Percentiles rank a stretch among this genome's conserved stretches.
Evolutionary conservation across 2,113 vertebrate genomes (phyloP).

Genomic region (Semicossyphus pulcher): DNA sequence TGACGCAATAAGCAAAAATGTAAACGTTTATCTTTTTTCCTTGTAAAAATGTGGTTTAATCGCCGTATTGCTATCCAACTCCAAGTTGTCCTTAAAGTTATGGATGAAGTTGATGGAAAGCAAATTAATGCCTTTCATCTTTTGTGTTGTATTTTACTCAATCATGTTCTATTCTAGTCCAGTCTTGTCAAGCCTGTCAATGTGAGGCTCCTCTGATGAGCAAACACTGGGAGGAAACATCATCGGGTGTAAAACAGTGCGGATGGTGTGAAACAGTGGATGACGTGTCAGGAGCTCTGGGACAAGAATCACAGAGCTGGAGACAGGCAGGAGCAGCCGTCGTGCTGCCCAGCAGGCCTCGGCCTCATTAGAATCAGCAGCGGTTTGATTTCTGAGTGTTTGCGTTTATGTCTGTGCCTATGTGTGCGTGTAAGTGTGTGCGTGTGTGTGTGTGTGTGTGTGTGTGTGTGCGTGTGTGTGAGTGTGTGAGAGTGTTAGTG

Average conservation of each 20-base stretch:
- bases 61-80: no score
- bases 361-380: constrained; percentile 76
- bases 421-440: constrained; percentile 25
- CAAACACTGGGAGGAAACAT: constrained; percentile 23
- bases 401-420: constrained; percentile 16
- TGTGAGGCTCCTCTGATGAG: neutral
- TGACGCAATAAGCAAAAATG: no score
- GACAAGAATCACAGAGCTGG: constrained; percentile 60
- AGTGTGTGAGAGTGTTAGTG: constrained; percentile 38
- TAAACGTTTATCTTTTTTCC: no score
- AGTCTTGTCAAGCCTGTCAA: neutral
- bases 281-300: constrained; percentile 61
- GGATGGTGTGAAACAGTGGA: constrained; percentile 63
- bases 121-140: neutral
- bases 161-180: neutral
- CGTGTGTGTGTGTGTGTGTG: constrained; percentile 19
- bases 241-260: constrained; percentile 26
- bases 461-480: constrained; percentile 22
- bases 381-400: constrained; percentile 48
- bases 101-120: neutral
- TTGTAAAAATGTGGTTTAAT: no score
- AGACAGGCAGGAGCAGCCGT: constrained; percentile 57
- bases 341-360: constrained; percentile 69
- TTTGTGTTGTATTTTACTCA: neutral
- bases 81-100: neutral